These are phyloP conservation scores for Hycleus phaleratus DNA, from an alignment of 1,140 invertebrate species.

Conservation along the genomic window DNA sequence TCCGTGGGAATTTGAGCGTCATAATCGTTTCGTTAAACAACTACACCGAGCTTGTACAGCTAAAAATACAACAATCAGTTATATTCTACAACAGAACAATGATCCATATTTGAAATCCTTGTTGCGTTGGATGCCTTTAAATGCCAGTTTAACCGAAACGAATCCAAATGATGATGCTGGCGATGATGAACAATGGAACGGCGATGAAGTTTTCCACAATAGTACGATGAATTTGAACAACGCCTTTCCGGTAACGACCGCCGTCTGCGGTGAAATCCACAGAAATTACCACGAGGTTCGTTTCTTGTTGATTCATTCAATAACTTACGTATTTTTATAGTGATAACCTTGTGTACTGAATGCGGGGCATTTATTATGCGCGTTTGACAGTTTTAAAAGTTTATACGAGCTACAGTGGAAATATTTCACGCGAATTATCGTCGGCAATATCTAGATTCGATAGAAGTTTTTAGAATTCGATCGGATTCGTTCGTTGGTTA, in stretches of 20 bases:
- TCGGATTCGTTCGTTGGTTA: too few relatives aligned
- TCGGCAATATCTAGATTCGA: too few relatives aligned
- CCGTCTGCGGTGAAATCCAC: constrained; percentile 30
- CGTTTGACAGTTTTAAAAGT: too few relatives aligned
- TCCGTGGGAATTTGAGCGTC: constrained; percentile 53
- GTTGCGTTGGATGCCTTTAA: constrained; percentile 4
- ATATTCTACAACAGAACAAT: constrained; percentile 11
- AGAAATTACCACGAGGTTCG: constrained; percentile 29
- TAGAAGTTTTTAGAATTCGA: too few relatives aligned
- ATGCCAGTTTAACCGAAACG: constrained; percentile 7
- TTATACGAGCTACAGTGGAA: too few relatives aligned
- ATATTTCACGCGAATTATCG: too few relatives aligned
- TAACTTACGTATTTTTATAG: too few relatives aligned
- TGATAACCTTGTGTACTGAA: too few relatives aligned
- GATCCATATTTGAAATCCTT: constrained; percentile 13
- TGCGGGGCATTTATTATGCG: too few relatives aligned
- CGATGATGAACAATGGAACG: constrained; percentile 23
- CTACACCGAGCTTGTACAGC: constrained; percentile 32
- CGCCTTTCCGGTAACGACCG: constrained; percentile 22
- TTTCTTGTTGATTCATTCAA: not conserved
- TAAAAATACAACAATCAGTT: constrained; percentile 16
- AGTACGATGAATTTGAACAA: constrained; percentile 18
- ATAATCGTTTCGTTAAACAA: constrained; percentile 46
- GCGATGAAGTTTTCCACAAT: constrained; percentile 31
- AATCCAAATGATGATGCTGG: constrained; percentile 11